Evolutionary conservation across 2,888 invertebrate species (phyloP).

Genomic region (Thecophora atra): DNA sequence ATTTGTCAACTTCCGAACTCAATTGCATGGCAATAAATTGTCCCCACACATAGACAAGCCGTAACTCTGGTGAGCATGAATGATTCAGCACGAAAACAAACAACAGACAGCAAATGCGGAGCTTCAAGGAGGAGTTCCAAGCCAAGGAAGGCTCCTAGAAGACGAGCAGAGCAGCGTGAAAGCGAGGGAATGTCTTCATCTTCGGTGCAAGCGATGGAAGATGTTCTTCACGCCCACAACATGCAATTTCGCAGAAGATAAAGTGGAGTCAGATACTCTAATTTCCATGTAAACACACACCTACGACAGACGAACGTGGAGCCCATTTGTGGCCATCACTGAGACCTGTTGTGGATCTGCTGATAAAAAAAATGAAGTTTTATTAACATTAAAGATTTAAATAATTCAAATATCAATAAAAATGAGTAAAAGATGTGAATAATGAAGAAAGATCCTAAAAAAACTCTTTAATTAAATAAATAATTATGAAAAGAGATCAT

Average conservation of each 20-base stretch:
- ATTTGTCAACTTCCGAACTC: conserved; percentile 47
- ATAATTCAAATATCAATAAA: no score
- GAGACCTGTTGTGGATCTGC: no score
- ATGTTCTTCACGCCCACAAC: conserved; percentile 24
- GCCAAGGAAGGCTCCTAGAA: not conserved
- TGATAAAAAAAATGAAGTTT: no score
- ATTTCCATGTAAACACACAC: no score
- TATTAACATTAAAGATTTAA: no score
- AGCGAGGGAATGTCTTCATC: conserved; percentile 10
- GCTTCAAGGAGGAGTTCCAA: not conserved
- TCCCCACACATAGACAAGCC: conserved; percentile 33
- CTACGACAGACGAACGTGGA: no score
- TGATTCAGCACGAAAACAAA: conserved; percentile 46
- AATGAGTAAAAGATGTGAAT: no score
- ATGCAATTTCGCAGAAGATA: no score
- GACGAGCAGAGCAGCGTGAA: not conserved
- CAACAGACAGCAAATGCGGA: conserved; percentile 30
- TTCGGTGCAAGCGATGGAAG: conserved; percentile 20
- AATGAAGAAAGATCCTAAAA: no score
- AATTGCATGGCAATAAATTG: conserved; percentile 47
- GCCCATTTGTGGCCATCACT: no score
- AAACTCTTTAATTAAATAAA: no score
- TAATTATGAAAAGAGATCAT: no score
- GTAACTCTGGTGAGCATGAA: conserved; percentile 38
- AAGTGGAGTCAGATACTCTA: not conserved